A percentile compares a stretch with the other conserved stretches of the same genome.
These are phyloP conservation scores for Gracilinanus agilis DNA, from an alignment of 2,113 vertebrate species.

Conservation along the genomic window DNA sequence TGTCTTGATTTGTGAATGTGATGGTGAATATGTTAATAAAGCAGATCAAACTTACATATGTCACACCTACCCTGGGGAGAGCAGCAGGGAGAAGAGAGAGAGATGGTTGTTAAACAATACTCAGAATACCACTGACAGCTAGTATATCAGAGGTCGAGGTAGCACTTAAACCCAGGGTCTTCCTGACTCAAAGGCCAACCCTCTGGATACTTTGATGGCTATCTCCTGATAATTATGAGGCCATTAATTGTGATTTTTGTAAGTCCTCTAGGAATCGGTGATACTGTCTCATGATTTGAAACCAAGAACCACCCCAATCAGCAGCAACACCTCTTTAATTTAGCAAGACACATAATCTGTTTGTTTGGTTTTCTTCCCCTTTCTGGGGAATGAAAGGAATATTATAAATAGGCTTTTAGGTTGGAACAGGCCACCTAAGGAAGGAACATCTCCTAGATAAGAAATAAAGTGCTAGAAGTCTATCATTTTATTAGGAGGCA, in stretches of 20 bases:
- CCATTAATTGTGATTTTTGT: not conserved
- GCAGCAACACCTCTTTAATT: not conserved
- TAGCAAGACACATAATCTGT: not conserved
- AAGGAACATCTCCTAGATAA: conserved; percentile 50
- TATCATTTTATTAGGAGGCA: conserved; percentile 28
- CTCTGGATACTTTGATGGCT: not conserved
- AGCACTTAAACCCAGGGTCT: not conserved
- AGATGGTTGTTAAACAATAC: not conserved
- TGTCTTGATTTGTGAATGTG: not conserved
- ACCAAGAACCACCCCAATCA: not conserved
- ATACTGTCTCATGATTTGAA: not conserved
- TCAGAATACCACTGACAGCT: not conserved
- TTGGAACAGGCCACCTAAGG: conserved; percentile 53
- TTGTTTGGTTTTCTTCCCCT: conserved; percentile 39
- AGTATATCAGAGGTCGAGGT: not conserved
- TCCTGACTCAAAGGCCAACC: not conserved
- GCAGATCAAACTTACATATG: not conserved
- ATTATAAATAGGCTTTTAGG: conserved; percentile 58
- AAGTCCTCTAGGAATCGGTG: not conserved
- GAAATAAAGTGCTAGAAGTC: conserved; percentile 25
- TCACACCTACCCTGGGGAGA: not conserved
- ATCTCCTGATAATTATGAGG: not conserved
- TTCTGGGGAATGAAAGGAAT: conserved; percentile 30
- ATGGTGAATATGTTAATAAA: not conserved
- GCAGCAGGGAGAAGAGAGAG: not conserved